These are phyloP conservation scores for Silvanus unidentatus DNA, from an alignment of 2,888 invertebrate genomes.

Conservation along the genomic window DNA sequence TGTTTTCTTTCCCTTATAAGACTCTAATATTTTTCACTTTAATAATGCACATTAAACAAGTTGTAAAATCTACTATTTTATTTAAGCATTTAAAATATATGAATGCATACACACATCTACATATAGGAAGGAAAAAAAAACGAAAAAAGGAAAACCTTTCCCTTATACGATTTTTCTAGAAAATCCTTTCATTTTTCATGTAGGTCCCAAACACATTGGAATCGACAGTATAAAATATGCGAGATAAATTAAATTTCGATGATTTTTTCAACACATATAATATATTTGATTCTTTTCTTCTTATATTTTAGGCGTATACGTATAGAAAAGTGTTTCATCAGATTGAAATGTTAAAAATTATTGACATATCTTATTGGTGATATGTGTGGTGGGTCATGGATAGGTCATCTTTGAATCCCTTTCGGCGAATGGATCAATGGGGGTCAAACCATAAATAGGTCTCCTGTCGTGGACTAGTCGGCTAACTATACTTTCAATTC, in stretches of 20 bases:
- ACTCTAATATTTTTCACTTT: constrained; percentile 9
- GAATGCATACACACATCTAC: too few species aligned
- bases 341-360: constrained; percentile 16
- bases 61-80: constrained; percentile 11
- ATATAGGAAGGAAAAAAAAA: too few species aligned
- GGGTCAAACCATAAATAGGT: constrained; percentile 39
- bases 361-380: constrained; percentile 22
- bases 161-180: too few species aligned
- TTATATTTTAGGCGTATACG: too few species aligned
- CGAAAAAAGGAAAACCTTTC: too few species aligned
- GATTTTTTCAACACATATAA: too few species aligned
- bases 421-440: constrained; percentile 35
- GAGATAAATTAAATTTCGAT: too few species aligned
- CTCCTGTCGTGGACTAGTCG: constrained; percentile 30
- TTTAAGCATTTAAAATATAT: too few species aligned
- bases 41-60: constrained; percentile 12
- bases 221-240: too few species aligned
- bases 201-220: too few species aligned
- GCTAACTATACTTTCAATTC: constrained; percentile 24
- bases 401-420: constrained; percentile 30
- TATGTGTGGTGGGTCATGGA: constrained; percentile 24
- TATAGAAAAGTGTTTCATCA: not conserved
- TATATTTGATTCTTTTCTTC: too few species aligned
- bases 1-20: constrained; percentile 9
- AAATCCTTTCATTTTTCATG: too few species aligned